Base-by-base conservation (phyloP, 2,113 vertebrate species). In the Colinus virginianus region DNA sequence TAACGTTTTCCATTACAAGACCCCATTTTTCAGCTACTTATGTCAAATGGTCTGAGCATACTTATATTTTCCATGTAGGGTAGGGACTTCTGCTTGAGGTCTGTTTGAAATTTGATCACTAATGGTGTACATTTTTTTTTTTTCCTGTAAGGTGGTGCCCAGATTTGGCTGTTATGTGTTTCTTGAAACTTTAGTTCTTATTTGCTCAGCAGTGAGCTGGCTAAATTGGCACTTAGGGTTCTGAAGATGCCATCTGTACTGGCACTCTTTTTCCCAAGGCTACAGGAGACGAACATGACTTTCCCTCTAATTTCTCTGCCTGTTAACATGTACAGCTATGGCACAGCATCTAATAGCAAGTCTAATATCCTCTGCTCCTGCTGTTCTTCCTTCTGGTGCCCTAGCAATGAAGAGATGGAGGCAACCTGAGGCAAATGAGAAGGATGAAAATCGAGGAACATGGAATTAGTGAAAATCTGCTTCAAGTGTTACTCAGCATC, bases 321-420 rank as follows among this genome's bases (percentile, higher is more conserved):
- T 92, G 76, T 80, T 94, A 13, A 72, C 82, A 88, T 3, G n/a
- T 51, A 88, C 0, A 5, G 40, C 45, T 78, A 93, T 81, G 77
- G 95, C 82, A 95, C 69, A 86, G 83, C 59, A 86, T 94, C 90
- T 95, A 92, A 95, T 88, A 94, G 85, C 69, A 86, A 78, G 56
- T 46, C 82, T 95, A 91, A 95, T 96, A 95, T 96, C 93, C 95
- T 94, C 76, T 88, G 36, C 74, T 94, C 93, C 95, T 94, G 95
- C 95, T 96, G 94, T 51, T 95, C 36, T 83, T 71, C 95, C 94
- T 95, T 96, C 94, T 96, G 94, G 69, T 91, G 13, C 78, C 20
- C 23, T 88, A 89, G 66, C 82, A 84, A 88, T 86, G 72, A 78
- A 88, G 72, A 86, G 76, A 56, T 80, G 32, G 36, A 91, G 62